Evolutionary conservation across 1,140 invertebrate genomes (phyloP).

Genomic region (Portunus trituberculatus): DNA sequence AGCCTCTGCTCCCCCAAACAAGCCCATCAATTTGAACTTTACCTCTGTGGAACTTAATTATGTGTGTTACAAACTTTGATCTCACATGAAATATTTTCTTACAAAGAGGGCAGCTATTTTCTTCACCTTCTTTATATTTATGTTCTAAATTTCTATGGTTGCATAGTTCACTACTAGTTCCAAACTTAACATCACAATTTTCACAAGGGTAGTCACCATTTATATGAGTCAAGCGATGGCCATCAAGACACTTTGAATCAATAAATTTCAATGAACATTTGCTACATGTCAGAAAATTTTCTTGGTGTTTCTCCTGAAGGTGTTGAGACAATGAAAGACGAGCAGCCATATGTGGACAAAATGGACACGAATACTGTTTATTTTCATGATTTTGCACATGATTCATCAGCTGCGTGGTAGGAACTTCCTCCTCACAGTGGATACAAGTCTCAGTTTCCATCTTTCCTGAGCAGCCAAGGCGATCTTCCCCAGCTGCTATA

Average conservation of each 20-base stretch:
- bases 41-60: slow-evolving; percentile 65
- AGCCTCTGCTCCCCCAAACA: slow-evolving; percentile 53
- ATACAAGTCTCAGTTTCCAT: slow-evolving; percentile 59
- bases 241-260: slow-evolving; percentile 37
- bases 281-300: slow-evolving; percentile 50
- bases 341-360: slow-evolving; percentile 40
- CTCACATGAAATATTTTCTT: slow-evolving; percentile 42
- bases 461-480: slow-evolving; percentile 57
- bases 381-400: slow-evolving; percentile 63
- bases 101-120: slow-evolving; percentile 57
- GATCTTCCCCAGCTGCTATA: slow-evolving; percentile 50
- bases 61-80: slow-evolving; percentile 58
- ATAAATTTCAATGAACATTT: slow-evolving; percentile 59
- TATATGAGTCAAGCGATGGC: slow-evolving; percentile 54
- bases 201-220: slow-evolving; percentile 41
- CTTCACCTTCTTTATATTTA: background rate
- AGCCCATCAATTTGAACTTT: slow-evolving; percentile 62
- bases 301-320: slow-evolving; percentile 62
- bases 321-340: slow-evolving; percentile 57
- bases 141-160: slow-evolving; percentile 63
- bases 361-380: slow-evolving; percentile 68
- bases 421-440: slow-evolving; percentile 67
- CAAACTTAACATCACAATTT: slow-evolving; percentile 62
- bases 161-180: slow-evolving; percentile 57
- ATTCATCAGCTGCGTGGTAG: slow-evolving; percentile 58